A percentile compares a stretch with the other conserved stretches of the same genome.
Evolutionary conservation across 2,888 invertebrate species (phyloP).

Genomic region (Ophonus ardosiacus): DNA sequence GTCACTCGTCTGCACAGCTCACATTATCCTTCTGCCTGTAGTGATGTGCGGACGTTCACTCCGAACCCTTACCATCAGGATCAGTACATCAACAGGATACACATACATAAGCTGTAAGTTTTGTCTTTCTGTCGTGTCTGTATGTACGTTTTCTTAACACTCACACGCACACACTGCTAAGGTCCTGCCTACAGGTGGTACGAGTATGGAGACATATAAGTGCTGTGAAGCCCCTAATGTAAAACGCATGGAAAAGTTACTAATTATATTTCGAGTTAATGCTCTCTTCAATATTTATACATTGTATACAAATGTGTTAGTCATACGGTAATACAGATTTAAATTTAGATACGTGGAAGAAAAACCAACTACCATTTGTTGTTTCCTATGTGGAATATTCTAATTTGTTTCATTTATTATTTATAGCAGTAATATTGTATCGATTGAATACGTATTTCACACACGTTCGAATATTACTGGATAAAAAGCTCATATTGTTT

Average conservation of each 20-base stretch:
- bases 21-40: constrained; percentile 57
- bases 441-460: constrained; percentile 8
- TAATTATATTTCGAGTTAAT: no score
- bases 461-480: background rate
- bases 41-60: constrained; percentile 58
- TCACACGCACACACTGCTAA: no score
- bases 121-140: constrained; percentile 20
- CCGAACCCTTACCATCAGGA: background rate
- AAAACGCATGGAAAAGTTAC: no score
- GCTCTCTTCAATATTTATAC: no score
- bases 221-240: background rate
- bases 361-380: no score
- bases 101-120: constrained; percentile 4
- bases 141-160: constrained; percentile 1
- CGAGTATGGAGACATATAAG: background rate
- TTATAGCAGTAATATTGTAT: constrained; percentile 19
- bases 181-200: constrained; percentile 11
- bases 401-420: constrained; percentile 27
- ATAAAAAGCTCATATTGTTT: constrained; percentile 5
- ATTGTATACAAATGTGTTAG: no score
- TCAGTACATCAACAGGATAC: constrained; percentile 11
- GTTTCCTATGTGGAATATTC: background rate
- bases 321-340: no score
- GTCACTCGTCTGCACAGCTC: constrained; percentile 41
- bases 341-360: no score